A percentile compares a stretch with the other conserved stretches of the same genome.
phyloP scores from a whole-genome alignment of 1,140 invertebrate genomes.

The Calephelis virginiensis region DNA sequence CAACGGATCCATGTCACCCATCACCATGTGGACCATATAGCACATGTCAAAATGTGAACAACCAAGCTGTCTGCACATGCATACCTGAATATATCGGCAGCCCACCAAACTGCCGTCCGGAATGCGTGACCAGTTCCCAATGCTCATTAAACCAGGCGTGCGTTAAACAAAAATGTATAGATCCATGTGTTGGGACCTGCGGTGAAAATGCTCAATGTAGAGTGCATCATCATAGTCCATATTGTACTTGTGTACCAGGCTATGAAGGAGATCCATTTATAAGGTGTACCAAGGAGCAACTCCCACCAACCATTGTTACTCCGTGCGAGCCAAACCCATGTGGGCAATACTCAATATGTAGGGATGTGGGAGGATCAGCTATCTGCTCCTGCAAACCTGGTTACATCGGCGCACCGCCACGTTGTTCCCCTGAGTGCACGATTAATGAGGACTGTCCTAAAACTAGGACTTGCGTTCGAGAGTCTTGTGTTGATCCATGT shows the following conservation, averaged over 20 bases:
- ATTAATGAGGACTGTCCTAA: conserved; percentile 84
- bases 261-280: conserved; percentile 83
- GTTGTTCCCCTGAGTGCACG: conserved; percentile 84
- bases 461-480: conserved; percentile 82
- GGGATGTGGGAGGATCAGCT: conserved; percentile 76
- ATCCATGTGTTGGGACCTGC: conserved; percentile 85
- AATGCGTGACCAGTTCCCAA: conserved; percentile 84
- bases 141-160: conserved; percentile 83
- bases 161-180: conserved; percentile 82
- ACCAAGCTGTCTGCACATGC: conserved; percentile 84
- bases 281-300: conserved; percentile 75
- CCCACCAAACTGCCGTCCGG: conserved; percentile 85
- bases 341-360: conserved; percentile 82
- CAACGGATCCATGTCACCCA: conserved; percentile 78
- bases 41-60: conserved; percentile 81
- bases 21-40: conserved; percentile 85
- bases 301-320: conserved; percentile 57
- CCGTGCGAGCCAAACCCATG: conserved; percentile 82
- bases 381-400: conserved; percentile 82
- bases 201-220: conserved; percentile 87
- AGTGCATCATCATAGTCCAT: conserved; percentile 82
- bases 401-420: conserved; percentile 81
- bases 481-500: conserved; percentile 84
- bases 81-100: conserved; percentile 83
- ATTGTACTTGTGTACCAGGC: conserved; percentile 81